Evolutionary conservation across 2,888 invertebrate genomes (phyloP).

Genomic region (Biston stratarius): DNA sequence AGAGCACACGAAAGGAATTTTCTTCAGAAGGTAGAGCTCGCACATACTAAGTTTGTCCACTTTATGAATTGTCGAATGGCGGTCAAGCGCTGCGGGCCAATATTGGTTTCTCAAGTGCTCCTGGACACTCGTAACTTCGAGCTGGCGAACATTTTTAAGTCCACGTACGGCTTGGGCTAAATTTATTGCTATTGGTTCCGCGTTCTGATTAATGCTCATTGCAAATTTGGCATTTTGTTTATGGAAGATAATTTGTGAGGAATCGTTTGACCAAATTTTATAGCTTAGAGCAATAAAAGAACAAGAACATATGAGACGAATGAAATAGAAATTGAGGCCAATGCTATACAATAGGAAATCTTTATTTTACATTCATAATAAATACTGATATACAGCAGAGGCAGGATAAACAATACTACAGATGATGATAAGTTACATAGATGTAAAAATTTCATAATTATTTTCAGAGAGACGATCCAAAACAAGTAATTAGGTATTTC

Average conservation of each 20-base stretch:
- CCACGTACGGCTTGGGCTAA: slow-evolving; percentile 50
- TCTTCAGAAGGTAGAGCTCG: no score
- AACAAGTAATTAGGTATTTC: no score
- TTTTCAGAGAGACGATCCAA: no score
- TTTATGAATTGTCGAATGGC: slow-evolving; percentile 64
- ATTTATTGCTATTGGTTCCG: slow-evolving; percentile 57
- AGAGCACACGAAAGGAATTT: not conserved
- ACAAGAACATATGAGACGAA: no score
- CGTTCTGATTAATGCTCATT: slow-evolving; percentile 32
- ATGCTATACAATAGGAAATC: no score
- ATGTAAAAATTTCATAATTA: no score
- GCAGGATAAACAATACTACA: no score
- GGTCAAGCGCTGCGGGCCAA: slow-evolving; percentile 51
- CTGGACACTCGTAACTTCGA: slow-evolving; percentile 58
- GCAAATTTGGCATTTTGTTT: slow-evolving; percentile 21
- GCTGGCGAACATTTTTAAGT: slow-evolving; percentile 54
- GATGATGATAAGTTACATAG: no score
- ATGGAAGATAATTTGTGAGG: not conserved
- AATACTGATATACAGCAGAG: no score
- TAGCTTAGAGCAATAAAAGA: not conserved
- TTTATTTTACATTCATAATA: no score
- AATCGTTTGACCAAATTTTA: not conserved
- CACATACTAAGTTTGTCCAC: slow-evolving; percentile 12
- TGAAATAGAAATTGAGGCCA: no score
- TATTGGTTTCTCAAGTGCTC: slow-evolving; percentile 57